A percentile compares a stretch with the other conserved stretches of the same genome.
Evolutionary conservation across 2,888 invertebrate species (phyloP).

Genomic region (Sipha maydis): DNA sequence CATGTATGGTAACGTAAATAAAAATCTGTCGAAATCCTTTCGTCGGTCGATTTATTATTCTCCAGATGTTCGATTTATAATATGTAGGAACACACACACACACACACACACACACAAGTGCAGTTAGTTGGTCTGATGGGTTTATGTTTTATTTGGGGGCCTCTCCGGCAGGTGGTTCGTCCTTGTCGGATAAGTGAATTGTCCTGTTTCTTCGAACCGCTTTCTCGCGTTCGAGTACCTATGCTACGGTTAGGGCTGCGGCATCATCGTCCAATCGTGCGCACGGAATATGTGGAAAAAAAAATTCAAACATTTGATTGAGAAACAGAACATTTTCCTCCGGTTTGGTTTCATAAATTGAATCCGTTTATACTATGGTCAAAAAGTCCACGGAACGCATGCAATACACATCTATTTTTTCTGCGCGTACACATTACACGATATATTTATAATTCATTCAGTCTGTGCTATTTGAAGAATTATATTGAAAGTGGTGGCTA

Average conservation of each 20-base stretch:
- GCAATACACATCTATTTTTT: not conserved
- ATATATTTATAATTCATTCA: too few relatives aligned
- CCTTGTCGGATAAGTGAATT: constrained; percentile 23
- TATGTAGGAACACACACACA: too few relatives aligned
- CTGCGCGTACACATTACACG: not conserved
- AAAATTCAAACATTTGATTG: not conserved
- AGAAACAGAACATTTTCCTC: constrained; percentile 1
- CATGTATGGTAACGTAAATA: not conserved
- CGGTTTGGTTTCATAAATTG: constrained; percentile 8
- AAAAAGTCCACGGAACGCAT: constrained; percentile 7
- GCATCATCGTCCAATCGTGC: not conserved
- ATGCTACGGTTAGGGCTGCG: too few relatives aligned
- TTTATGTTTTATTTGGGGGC: not conserved
- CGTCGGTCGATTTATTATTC: constrained; percentile 31
- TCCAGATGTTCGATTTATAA: constrained; percentile 3
- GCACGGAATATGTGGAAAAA: not conserved
- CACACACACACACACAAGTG: not conserved
- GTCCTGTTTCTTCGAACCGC: constrained; percentile 35
- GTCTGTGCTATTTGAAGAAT: too few relatives aligned
- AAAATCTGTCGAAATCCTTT: constrained; percentile 21
- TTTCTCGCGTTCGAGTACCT: not conserved
- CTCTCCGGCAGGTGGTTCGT: constrained; percentile 21
- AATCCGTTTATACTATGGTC: not conserved
- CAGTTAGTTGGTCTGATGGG: not conserved
- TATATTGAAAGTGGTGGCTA: too few relatives aligned